Conservation (phyloP, 92 coral and sea anemone species). For the Phymanthus crucifer region DNA sequence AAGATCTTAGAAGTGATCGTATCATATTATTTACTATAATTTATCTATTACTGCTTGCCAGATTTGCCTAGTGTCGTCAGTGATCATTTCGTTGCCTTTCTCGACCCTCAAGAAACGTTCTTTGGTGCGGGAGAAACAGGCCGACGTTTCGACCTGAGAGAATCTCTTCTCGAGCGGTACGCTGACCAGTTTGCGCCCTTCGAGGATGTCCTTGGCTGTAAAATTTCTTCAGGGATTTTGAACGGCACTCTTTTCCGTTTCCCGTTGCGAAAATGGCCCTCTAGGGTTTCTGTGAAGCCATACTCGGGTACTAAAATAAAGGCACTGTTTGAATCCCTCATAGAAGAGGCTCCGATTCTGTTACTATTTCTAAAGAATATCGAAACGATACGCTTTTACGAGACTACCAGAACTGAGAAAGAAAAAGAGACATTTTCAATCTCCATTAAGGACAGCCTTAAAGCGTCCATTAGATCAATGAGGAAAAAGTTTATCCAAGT, state of each 20-base stretch:
- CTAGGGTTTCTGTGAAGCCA: slow-evolving; percentile 80
- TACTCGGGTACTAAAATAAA: slow-evolving; percentile 73
- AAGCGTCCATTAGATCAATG: slow-evolving; percentile 53
- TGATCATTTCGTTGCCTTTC: slow-evolving; percentile 74
- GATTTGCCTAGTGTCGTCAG: slow-evolving; percentile 96
- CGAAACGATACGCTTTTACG: slow-evolving; percentile 69
- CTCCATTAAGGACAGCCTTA: slow-evolving; percentile 61
- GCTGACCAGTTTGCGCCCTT: slow-evolving; percentile 91
- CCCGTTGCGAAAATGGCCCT: slow-evolving; percentile 92
- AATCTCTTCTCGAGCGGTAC: slow-evolving; percentile 59
- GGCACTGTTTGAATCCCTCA: slow-evolving; percentile 80
- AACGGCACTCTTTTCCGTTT: slow-evolving; percentile 92
- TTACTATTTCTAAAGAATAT: slow-evolving; percentile 81
- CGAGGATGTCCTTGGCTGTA: slow-evolving; percentile 80
- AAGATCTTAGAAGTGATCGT: too few relatives aligned
- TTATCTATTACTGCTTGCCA: slow-evolving; percentile 7
- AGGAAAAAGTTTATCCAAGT: slow-evolving; percentile 58
- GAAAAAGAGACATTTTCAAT: slow-evolving; percentile 69
- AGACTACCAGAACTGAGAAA: slow-evolving; percentile 71
- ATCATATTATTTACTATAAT: too few relatives aligned
- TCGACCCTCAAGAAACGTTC: slow-evolving; percentile 93
- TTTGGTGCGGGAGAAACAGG: slow-evolving; percentile 90
- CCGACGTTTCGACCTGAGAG: slow-evolving; percentile 71
- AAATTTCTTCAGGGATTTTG: slow-evolving; percentile 66
- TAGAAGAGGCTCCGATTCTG: slow-evolving; percentile 79